These are phyloP conservation scores for Silurus asotus DNA, from an alignment of 2,113 vertebrate genomes.

Conservation along the genomic window DNA sequence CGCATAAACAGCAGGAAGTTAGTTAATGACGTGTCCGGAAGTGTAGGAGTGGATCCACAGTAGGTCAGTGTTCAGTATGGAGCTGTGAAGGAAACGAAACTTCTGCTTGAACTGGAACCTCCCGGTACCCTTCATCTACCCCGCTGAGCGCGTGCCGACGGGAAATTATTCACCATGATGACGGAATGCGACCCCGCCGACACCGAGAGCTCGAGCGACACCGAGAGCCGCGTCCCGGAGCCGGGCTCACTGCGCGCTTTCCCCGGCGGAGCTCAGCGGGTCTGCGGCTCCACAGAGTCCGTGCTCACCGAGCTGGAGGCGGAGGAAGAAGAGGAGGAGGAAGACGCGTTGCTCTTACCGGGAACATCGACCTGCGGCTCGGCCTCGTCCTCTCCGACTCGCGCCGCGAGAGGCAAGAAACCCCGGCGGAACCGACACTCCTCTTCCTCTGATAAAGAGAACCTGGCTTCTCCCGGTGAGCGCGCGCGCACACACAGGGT, in stretches of 20 bases:
- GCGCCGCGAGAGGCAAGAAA: slow-evolving; percentile 64
- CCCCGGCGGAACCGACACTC: slow-evolving; percentile 64
- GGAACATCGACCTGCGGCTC: slow-evolving; percentile 34
- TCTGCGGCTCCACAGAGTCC: slow-evolving; percentile 72
- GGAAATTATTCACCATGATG: neutral
- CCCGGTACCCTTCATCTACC: too few species aligned
- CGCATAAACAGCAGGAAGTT: neutral
- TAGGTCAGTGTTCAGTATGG: slow-evolving; percentile 45
- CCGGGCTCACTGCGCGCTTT: slow-evolving; percentile 8
- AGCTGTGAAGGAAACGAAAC: slow-evolving; percentile 29
- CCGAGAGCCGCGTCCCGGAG: slow-evolving; percentile 3
- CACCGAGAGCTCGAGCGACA: neutral
- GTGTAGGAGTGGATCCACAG: neutral
- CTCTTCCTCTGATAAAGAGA: slow-evolving; percentile 75
- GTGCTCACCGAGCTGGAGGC: slow-evolving; percentile 74
- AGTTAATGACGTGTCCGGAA: neutral
- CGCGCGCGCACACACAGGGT: neutral
- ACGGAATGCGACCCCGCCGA: slow-evolving; percentile 9
- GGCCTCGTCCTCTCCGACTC: slow-evolving; percentile 51
- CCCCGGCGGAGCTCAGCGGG: slow-evolving; percentile 70
- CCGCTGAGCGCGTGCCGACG: neutral
- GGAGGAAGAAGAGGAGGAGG: slow-evolving; percentile 71
- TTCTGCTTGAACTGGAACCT: too few species aligned
- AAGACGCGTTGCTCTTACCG: slow-evolving; percentile 73
- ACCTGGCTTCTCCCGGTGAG: slow-evolving; percentile 71